Percentiles rank a stretch among this genome's conserved stretches.
Evolutionary conservation across 2,113 vertebrate species (phyloP).

Genomic region (Gnathonemus longibarbis): DNA sequence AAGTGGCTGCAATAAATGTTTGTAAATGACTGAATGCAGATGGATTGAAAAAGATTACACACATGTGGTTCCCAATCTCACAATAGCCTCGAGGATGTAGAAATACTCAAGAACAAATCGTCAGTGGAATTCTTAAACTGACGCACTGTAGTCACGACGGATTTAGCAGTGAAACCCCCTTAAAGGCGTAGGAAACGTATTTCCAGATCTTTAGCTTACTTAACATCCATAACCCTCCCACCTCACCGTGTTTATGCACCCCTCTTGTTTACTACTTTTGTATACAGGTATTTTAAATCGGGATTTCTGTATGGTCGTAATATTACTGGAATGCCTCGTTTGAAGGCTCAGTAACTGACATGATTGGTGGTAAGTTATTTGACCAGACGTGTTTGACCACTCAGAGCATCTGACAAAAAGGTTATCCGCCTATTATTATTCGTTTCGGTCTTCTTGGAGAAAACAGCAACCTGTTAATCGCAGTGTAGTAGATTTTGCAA

Average conservation of each 20-base stretch:
- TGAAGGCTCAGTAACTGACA: slow-evolving; percentile 14
- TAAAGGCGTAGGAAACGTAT: slow-evolving; percentile 58
- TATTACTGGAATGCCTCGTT: background rate
- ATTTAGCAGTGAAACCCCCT: slow-evolving; percentile 49
- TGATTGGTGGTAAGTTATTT: slow-evolving; percentile 20
- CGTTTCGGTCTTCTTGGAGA: background rate
- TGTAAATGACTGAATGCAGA: slow-evolving; percentile 30
- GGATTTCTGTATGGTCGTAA: background rate
- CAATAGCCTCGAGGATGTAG: slow-evolving; percentile 47
- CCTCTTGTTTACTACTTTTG: background rate
- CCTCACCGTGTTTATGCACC: slow-evolving; percentile 17
- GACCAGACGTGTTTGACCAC: slow-evolving; percentile 16
- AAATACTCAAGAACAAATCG: slow-evolving; percentile 29
- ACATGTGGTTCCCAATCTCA: slow-evolving; percentile 51
- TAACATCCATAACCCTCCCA: slow-evolving; percentile 29
- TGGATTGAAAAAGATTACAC: slow-evolving; percentile 27
- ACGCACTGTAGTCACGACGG: slow-evolving; percentile 43
- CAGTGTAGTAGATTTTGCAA: background rate
- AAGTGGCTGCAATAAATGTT: slow-evolving; percentile 31
- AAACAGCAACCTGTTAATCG: background rate
- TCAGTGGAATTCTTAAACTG: slow-evolving; percentile 44
- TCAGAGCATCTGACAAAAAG: background rate
- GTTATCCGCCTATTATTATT: slow-evolving; percentile 12
- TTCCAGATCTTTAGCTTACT: slow-evolving; percentile 33
- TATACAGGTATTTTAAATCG: slow-evolving; percentile 5